These are phyloP conservation scores for Cephus cinctus DNA, from an alignment of 1,140 invertebrate species.

Conservation along the genomic window DNA sequence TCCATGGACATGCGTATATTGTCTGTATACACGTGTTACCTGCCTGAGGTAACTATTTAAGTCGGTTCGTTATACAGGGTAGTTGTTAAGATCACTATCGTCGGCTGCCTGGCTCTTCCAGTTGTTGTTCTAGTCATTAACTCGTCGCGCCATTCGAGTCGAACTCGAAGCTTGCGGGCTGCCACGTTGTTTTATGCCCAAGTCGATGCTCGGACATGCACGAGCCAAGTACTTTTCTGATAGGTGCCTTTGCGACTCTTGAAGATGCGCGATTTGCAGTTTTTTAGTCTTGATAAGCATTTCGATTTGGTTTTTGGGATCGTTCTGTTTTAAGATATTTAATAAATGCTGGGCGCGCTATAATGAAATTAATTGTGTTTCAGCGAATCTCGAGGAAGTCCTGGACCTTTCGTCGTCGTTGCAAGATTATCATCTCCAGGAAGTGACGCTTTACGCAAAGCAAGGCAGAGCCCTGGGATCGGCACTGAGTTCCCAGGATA, in stretches of 20 bases:
- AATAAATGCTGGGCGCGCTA: no score
- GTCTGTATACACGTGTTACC: no score
- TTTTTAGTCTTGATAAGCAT: background rate
- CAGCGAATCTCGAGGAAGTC: constrained; percentile 65
- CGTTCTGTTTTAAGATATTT: background rate
- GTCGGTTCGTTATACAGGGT: constrained; percentile 28
- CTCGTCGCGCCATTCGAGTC: background rate
- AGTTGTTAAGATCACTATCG: constrained; percentile 33
- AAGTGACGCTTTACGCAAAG: constrained; percentile 63
- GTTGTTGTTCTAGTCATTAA: constrained; percentile 33
- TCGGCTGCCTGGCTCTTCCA: constrained; percentile 27
- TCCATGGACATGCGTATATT: no score
- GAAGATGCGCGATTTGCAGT: background rate
- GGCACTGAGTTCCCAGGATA: constrained; percentile 63
- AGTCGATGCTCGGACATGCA: no score
- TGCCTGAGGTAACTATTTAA: constrained; percentile 35
- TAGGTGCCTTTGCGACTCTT: no score
- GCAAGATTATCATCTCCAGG: constrained; percentile 67
- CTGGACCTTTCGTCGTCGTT: constrained; percentile 60
- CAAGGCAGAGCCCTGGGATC: constrained; percentile 54
- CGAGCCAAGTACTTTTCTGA: no score
- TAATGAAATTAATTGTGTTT: constrained; percentile 24
- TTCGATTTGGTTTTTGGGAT: background rate
- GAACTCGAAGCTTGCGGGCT: no score
- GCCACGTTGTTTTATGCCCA: no score